Conservation (phyloP, 2,113 vertebrate genomes). For the Pteruthius melanotis region DNA sequence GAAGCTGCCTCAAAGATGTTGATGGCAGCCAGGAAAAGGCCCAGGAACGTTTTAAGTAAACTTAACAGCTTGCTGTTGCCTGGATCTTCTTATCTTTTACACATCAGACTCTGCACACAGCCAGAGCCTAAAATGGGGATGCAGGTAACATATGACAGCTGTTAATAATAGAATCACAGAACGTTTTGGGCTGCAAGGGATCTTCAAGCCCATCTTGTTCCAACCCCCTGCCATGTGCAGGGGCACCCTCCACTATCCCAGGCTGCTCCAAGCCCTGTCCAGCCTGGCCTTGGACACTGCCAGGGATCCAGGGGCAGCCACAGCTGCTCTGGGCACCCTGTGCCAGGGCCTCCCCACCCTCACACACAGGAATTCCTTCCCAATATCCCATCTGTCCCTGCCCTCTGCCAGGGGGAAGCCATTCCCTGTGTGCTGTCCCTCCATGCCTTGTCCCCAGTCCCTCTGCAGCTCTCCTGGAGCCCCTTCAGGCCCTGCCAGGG, state of each 20-base stretch:
- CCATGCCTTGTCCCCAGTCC: neutral
- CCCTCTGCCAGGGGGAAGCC: neutral
- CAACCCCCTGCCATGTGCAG: accelerated
- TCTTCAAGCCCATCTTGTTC: neutral
- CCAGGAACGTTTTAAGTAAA: slow-evolving; percentile 12
- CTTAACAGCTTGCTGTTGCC: neutral
- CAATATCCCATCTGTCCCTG: accelerated
- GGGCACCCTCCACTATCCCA: neutral
- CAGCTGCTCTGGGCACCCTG: neutral
- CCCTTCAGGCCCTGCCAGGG: neutral
- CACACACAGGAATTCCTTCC: accelerated
- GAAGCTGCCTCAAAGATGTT: slow-evolving; percentile 16
- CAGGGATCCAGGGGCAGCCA: neutral
- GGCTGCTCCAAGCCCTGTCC: accelerated
- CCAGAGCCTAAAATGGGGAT: neutral
- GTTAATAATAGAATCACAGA: neutral
- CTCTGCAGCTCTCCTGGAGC: neutral
- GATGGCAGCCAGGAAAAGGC: neutral
- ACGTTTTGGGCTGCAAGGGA: neutral
- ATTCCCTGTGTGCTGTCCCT: neutral
- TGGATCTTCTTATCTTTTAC: neutral
- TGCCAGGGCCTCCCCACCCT: neutral
- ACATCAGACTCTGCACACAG: neutral
- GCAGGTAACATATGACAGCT: neutral
- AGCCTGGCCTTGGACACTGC: accelerated